A percentile compares a stretch with the other conserved stretches of the same genome.
phyloP scores from a whole-genome alignment of 2,888 invertebrate genomes.

The Nebria brevicollis region DNA sequence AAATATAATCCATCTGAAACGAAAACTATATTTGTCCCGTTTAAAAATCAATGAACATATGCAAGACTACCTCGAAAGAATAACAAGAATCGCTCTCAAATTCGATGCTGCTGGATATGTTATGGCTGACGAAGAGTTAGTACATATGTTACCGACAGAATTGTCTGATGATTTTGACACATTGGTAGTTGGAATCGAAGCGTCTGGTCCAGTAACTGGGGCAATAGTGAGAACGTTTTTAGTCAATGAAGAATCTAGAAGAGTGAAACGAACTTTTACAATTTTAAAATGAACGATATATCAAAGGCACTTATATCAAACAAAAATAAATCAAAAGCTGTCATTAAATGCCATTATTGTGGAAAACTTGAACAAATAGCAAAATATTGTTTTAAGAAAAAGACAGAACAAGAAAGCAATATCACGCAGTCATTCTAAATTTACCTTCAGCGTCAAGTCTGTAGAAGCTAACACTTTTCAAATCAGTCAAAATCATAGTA shows the following conservation, averaged over 20 bases:
- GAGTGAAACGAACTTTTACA: slow-evolving; percentile 13
- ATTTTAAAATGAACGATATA: not conserved
- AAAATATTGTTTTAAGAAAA: too few relatives aligned
- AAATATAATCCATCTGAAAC: slow-evolving; percentile 27
- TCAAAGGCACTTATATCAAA: too few relatives aligned
- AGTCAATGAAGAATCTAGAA: slow-evolving; percentile 16
- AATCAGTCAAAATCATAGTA: too few relatives aligned
- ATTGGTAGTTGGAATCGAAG: slow-evolving; percentile 13
- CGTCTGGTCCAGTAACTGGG: slow-evolving; percentile 9
- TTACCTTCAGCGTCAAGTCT: too few relatives aligned
- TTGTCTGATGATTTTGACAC: slow-evolving; percentile 20
- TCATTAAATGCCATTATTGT: too few relatives aligned
- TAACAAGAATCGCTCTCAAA: slow-evolving; percentile 22
- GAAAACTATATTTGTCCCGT: slow-evolving; percentile 9
- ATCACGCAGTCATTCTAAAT: too few relatives aligned
- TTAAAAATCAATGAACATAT: not conserved
- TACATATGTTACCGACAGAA: slow-evolving; percentile 20
- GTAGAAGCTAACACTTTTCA: too few relatives aligned
- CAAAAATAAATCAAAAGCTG: too few relatives aligned
- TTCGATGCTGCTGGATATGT: slow-evolving; percentile 21
- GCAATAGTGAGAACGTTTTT: slow-evolving; percentile 28
- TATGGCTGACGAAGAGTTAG: slow-evolving; percentile 26
- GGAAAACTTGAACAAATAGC: too few relatives aligned
- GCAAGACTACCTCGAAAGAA: slow-evolving; percentile 13
- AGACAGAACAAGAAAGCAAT: too few relatives aligned